These are phyloP conservation scores for Amazona vittata DNA, from an alignment of 2,113 vertebrate species.

Conservation along the genomic window DNA sequence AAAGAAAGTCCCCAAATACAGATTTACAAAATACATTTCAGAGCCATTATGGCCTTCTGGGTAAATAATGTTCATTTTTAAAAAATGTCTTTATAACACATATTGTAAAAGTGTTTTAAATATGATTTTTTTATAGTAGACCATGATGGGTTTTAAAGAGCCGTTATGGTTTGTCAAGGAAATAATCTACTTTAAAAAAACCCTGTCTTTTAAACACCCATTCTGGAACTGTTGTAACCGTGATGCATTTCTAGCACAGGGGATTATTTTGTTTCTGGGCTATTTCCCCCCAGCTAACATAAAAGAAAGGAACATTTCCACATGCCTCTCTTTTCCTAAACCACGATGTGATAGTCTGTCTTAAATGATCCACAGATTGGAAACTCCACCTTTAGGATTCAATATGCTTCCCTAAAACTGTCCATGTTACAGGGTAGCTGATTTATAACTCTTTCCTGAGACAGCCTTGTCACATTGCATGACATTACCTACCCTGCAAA, in stretches of 20 bases:
- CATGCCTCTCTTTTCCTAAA: neutral
- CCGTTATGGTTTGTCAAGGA: slow-evolving; percentile 65
- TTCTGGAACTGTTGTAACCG: neutral
- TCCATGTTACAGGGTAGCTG: neutral
- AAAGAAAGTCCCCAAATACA: slow-evolving; percentile 45
- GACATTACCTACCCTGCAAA: neutral
- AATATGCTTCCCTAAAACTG: neutral
- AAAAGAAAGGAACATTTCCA: neutral
- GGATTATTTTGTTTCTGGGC: neutral
- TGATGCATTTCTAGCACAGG: slow-evolving; percentile 5
- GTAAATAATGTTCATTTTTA: slow-evolving; percentile 75
- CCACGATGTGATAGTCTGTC: neutral
- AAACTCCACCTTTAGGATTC: slow-evolving; percentile 1
- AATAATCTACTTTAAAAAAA: slow-evolving; percentile 32
- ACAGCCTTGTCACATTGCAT: neutral
- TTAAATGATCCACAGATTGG: neutral
- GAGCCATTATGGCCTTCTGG: slow-evolving; percentile 72
- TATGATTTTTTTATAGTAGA: slow-evolving; percentile 61
- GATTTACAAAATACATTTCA: slow-evolving; percentile 71
- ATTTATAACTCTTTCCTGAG: neutral
- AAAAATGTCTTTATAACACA: slow-evolving; percentile 57
- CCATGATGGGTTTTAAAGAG: slow-evolving; percentile 65
- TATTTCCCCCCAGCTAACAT: neutral
- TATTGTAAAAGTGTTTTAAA: slow-evolving; percentile 70
- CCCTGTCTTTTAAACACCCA: slow-evolving; percentile 34